phyloP scores from a whole-genome alignment of 2,888 invertebrate genomes.

The Bugula neritina region DNA sequence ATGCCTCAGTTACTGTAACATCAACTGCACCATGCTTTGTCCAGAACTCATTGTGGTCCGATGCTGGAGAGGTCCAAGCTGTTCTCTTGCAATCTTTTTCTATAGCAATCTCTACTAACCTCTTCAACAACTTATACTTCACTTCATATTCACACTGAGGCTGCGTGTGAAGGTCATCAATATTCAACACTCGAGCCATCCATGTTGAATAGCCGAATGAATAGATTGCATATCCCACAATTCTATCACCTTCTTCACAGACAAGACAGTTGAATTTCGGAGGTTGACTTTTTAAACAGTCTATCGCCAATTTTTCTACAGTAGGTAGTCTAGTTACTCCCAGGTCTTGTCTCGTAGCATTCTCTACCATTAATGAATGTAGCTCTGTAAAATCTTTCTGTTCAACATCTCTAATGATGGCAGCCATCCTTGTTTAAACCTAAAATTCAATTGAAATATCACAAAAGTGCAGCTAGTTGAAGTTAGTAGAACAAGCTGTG shows the following conservation, averaged over 20 bases:
- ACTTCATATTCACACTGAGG: neutral
- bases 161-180: neutral
- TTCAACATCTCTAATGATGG: neutral
- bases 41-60: conserved; percentile 5
- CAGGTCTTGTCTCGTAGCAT: neutral
- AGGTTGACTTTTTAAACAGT: neutral
- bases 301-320: neutral
- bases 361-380: neutral
- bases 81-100: neutral
- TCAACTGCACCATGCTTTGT: neutral
- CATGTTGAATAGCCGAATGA: neutral
- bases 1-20: neutral
- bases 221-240: conserved; percentile 6
- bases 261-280: conserved; percentile 22
- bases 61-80: neutral
- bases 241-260: neutral
- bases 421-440: no score
- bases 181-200: neutral
- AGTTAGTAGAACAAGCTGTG: no score
- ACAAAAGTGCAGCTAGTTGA: no score
- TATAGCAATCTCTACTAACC: neutral
- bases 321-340: neutral
- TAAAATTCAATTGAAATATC: no score
- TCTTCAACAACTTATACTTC: neutral
- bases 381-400: neutral